Evolutionary conservation across 2,888 invertebrate genomes (phyloP).

Genomic region (Ecdyonurus torrentis): DNA sequence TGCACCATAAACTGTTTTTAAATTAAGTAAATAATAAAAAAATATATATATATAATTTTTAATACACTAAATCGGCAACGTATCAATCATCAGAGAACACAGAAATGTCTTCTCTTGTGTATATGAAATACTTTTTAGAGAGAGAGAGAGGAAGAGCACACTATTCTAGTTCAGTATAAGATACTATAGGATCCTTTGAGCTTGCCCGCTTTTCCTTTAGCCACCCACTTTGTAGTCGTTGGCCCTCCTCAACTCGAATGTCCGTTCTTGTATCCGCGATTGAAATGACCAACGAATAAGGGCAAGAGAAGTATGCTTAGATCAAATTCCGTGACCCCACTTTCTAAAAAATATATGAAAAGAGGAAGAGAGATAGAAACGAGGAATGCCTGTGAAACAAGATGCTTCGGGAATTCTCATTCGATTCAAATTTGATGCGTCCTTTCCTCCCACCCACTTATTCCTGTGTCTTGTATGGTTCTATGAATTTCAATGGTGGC

Average conservation of each 20-base stretch:
- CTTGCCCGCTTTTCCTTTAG: not conserved
- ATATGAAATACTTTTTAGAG: no score
- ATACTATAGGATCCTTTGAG: not conserved
- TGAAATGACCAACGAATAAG: not conserved
- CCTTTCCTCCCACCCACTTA: not conserved
- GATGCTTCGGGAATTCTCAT: constrained; percentile 6
- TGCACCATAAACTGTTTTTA: no score
- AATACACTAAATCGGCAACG: no score
- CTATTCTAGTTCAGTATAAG: not conserved
- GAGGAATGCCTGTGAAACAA: not conserved
- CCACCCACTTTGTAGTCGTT: no score
- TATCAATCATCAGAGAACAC: no score
- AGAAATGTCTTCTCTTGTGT: no score
- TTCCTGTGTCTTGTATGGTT: not conserved
- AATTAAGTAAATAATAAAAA: no score
- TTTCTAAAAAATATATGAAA: no score
- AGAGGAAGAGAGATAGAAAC: not conserved
- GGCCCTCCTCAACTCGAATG: no score
- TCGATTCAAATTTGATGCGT: constrained; percentile 9
- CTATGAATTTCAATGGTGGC: not conserved
- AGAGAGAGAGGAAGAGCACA: not conserved
- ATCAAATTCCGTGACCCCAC: not conserved
- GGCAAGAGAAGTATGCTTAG: not conserved
- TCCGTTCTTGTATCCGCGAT: no score
- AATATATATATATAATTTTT: no score